Evolutionary conservation across 2,888 invertebrate genomes (phyloP), one percentile per base, ranked within the genome.

Genomic region (Yponomeuta plumbellus): DNA sequence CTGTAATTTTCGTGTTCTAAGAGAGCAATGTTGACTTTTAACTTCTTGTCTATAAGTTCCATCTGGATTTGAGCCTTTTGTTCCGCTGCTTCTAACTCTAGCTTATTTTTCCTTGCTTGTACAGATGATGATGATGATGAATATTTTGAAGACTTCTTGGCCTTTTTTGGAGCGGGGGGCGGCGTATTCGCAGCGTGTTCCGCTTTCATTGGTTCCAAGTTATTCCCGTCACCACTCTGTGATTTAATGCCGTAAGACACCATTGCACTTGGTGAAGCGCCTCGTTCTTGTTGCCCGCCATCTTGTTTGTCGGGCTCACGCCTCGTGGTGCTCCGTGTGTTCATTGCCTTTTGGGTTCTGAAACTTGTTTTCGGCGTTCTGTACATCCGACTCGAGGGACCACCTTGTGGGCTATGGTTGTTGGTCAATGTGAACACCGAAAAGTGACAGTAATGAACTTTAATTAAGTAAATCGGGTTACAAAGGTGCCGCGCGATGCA

Each of bases 51-150:
- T 17, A 58, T 58, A 10, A 58, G 58, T 21, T 13, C 58, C 20
- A 39, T 63, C n/a, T 17, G 56, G 34, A 65, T 39, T 62, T 62
- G 11, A 17, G 63, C 63, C 22, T 63, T 63, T 40, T n/a, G n/a
- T 20, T 39, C 44, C 13, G 40, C 63, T 8, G 63, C 63, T 44
- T 63, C 63, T n/a, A 63, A 44, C 39, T 63, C 20, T 44, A 63
- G n/a, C n/a, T 44, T 63, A 11, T 57, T 57, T 13, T 13, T 44
- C 44, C 11, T 44, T 44, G 44, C 13, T 44, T 44, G 11, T 13
- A 13, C 13, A 13, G n/a, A n/a, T n/a, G 44, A 44, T 13, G 11
- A 13, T 8, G 44, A 13, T 13, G 44, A 44, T 44, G 44, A 11
- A 26, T 26, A 26, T 26, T 26, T 26, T 44, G 13, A 11, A 44